Evolutionary conservation across 2,888 invertebrate species (phyloP), one percentile per base, ranked within the genome.

Genomic region (Ophion ellenae): DNA sequence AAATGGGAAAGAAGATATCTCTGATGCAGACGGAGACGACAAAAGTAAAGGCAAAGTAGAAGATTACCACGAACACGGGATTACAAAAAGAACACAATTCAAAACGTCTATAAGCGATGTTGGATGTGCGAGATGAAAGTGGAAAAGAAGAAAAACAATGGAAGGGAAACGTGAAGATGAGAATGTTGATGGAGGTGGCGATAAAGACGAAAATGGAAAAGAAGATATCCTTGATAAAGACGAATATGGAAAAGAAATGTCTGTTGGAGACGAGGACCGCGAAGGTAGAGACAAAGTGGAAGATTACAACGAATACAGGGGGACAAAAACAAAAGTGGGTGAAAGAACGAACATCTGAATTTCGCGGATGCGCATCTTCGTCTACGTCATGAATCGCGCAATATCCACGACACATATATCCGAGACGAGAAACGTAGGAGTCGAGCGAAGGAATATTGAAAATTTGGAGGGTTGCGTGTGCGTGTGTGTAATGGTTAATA

Each of bases 351-450:
- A 61, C 9, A 28, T 17, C 14, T 66, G 61, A 32, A 76, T 80
- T 73, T 71, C 61, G 83, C 59, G 67, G 78, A 67, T 83, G 66
- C 24, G 75, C 63, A 57, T 69, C 36, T 45, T 79, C 59, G 76
- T 63, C 71, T 69, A 59, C 67, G 71, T 70, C 69, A 64, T 57
- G 67, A 78, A 63, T 84, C 75, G 79, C 85, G 81, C 80, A 87
- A 81, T 53, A 70, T 76, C 66, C 66, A 81, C 86, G 70, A 70
- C 74, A 81, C 64, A 83, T 81, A 82, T 77, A 81, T 67, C 81
- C 79, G 84, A 84, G 84, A 82, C 75, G 67, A 81, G 77, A 76
- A 85, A 82, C 87, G 87, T 87, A 84, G 84, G 87, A 86, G 83
- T 84, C 20, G 47, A 76, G 67, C 28, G 74, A 10, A 45, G 74